A percentile compares a stretch with the other conserved stretches of the same genome.
phyloP scores from a whole-genome alignment of 2,797 vertebrate genomes.

The Atherinosoma microstoma region DNA sequence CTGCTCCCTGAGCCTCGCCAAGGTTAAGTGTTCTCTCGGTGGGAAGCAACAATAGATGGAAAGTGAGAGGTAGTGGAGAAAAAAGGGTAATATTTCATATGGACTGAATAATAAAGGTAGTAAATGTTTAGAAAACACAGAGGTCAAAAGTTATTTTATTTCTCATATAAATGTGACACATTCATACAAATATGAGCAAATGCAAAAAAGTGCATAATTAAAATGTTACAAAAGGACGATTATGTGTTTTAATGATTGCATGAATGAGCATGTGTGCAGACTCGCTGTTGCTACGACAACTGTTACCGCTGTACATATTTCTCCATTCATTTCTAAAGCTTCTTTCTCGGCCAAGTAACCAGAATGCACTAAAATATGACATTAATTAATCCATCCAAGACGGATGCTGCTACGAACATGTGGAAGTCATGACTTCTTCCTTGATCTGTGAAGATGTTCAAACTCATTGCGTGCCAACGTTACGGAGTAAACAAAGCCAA shows the following conservation, averaged over 20 bases:
- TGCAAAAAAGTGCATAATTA: slow-evolving; percentile 11
- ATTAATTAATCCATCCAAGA: slow-evolving; percentile 50
- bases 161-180: slow-evolving; percentile 28
- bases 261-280: slow-evolving; percentile 1
- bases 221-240: slow-evolving; percentile 8
- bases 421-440: slow-evolving; percentile 32
- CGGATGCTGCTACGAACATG: slow-evolving; percentile 52
- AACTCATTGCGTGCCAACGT: slow-evolving; percentile 36
- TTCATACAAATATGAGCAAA: slow-evolving; percentile 3
- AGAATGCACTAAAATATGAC: slow-evolving; percentile 34
- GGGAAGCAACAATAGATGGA: slow-evolving; percentile 50
- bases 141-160: slow-evolving; percentile 12
- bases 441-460: slow-evolving; percentile 37
- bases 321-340: slow-evolving; percentile 15
- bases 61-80: slow-evolving; percentile 27
- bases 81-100: slow-evolving; percentile 30
- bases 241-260: slow-evolving; percentile 9
- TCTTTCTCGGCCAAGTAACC: slow-evolving; percentile 18
- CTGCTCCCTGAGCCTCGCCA: slow-evolving; percentile 79
- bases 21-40: slow-evolving; percentile 79
- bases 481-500: slow-evolving; percentile 60
- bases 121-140: slow-evolving; percentile 17
- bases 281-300: slow-evolving; percentile 40
- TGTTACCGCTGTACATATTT: not conserved
- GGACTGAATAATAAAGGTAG: slow-evolving; percentile 32